Evolutionary conservation across 2,888 invertebrate genomes (phyloP).

Genomic region (Choristoneura rosaceana): DNA sequence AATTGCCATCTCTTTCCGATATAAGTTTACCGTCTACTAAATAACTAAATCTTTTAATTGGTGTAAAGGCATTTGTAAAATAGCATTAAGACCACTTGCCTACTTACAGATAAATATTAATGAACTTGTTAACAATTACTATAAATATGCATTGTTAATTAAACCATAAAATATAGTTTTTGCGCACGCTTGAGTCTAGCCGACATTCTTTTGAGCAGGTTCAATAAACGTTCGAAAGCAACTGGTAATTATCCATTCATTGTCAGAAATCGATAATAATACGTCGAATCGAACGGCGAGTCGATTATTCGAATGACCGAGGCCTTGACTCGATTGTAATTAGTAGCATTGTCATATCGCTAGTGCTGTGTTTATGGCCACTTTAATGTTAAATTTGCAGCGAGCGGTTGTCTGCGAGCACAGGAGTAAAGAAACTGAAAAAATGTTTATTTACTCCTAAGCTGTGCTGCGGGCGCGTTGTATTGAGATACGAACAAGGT

Average conservation of each 20-base stretch:
- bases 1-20: no score
- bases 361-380: conserved; percentile 7
- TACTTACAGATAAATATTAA: not conserved
- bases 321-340: conserved; percentile 53
- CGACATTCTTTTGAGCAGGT: conserved; percentile 20
- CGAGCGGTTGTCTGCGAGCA: not conserved
- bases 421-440: not conserved
- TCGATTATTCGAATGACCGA: conserved; percentile 42
- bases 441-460: no score
- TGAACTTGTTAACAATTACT: not conserved
- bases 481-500: no score
- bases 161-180: not conserved
- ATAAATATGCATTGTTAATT: not conserved
- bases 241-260: conserved; percentile 34
- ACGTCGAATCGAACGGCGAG: conserved; percentile 14
- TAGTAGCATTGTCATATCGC: conserved; percentile 41
- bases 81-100: not conserved
- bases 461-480: no score
- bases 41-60: not conserved
- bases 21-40: no score
- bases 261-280: conserved; percentile 37
- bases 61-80: not conserved
- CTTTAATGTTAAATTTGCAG: conserved; percentile 21
- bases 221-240: conserved; percentile 23
- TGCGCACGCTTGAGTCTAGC: conserved; percentile 14